Evolutionary conservation across 2,888 invertebrate species (phyloP), one percentile per base, ranked within the genome.

Genomic region (Zygogramma bicolorata): DNA sequence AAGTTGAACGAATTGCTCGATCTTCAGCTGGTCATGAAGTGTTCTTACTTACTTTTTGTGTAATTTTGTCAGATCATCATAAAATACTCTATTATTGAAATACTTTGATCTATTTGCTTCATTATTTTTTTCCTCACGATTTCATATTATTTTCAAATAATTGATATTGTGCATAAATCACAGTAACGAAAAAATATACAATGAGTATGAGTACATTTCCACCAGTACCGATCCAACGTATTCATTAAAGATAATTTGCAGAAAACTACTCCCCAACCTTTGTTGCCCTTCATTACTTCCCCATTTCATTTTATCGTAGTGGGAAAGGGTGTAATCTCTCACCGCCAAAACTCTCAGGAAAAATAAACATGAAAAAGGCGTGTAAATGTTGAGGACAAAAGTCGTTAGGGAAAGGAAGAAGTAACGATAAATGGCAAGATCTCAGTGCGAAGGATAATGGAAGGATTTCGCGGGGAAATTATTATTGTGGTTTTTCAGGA

Each of bases 341-440:
- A 1, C 53, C 22, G 27, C 31, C 7, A 31, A 46, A 15, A 15
- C 13, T 22, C 40, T 27, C 20, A 58, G 42, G 40, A 69, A 69
- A 69, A 69, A 42, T 69, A 58, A 69, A 69, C 69, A 69, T 61
- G 69, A 69, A 69, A 69, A 63, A 69, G 69, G 69, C 69, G 69
- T 69, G 69, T 69, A 69, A 69, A 69, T 63, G 69, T 57, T 20
- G 58, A 42, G 38, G 69, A 69, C 63, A 58, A 57, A 57, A 63
- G 58, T 69, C 69, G 63, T 69, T 69, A 69, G 58, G 31, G 63
- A 62, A 53, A 40, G 62, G 42, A 40, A 42, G 53, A 27, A 53
- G 53, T 53, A 27, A 53, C 53, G 53, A 53, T 53, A 53, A 53
- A 20, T 38, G 53, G 53, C 53, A 7, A 25, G 15, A 25, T 27